phyloP scores from a whole-genome alignment of 2,888 invertebrate species.

The Eurytoma adleriae region DNA sequence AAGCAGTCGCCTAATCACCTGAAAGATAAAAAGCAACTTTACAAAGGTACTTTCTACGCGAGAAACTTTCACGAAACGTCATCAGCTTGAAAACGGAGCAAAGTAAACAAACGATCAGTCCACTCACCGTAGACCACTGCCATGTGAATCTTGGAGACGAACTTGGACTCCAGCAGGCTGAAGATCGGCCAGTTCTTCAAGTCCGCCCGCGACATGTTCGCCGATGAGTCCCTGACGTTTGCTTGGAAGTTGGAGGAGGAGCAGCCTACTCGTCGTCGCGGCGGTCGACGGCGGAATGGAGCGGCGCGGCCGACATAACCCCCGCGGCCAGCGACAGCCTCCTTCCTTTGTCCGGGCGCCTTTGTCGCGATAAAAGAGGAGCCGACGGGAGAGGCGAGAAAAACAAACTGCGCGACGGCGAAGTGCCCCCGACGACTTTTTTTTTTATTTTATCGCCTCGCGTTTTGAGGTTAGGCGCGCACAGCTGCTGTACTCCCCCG shows the following conservation, averaged over 20 bases:
- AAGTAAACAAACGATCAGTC: background rate
- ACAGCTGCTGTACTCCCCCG: background rate
- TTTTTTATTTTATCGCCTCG: background rate
- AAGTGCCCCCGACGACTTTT: no score
- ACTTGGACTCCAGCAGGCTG: constrained; percentile 77
- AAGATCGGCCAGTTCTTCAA: constrained; percentile 80
- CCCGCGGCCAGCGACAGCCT: background rate
- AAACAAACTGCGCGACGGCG: background rate
- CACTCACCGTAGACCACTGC: constrained; percentile 78
- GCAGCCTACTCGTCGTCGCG: background rate
- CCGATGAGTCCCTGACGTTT: background rate
- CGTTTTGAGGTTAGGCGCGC: background rate
- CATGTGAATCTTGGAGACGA: constrained; percentile 77
- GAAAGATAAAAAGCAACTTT: no score
- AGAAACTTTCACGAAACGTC: no score
- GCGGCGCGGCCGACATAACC: background rate
- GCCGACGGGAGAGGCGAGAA: background rate
- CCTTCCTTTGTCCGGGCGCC: background rate
- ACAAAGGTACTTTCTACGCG: no score
- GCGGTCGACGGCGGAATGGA: background rate
- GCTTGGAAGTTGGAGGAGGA: no score
- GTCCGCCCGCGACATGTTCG: constrained; percentile 69
- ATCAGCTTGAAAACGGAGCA: no score
- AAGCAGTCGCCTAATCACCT: no score
- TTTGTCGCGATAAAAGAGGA: background rate